Percentiles rank a stretch among this genome's conserved stretches.
Evolutionary conservation across 2,888 invertebrate species (phyloP).

Genomic region (Ischnus inquisitorius): DNA sequence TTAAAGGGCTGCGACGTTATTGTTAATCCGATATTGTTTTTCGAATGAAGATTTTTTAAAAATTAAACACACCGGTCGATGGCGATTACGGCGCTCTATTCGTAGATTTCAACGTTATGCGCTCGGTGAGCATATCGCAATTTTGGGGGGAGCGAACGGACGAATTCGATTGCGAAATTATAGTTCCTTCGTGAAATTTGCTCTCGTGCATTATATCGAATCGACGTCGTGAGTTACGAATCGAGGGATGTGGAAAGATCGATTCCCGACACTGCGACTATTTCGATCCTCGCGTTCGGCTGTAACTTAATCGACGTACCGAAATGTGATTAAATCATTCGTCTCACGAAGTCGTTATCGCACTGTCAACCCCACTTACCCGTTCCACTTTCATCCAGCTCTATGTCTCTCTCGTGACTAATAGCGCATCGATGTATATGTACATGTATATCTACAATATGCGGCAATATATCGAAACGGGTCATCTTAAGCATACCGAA

Average conservation of each 20-base stretch:
- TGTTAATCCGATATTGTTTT: not conserved
- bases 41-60: too few species aligned
- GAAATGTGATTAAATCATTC: slow-evolving; percentile 45
- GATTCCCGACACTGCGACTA: not conserved
- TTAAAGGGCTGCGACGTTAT: not conserved
- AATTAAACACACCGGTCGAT: too few species aligned
- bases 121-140: too few species aligned
- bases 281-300: not conserved
- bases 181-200: too few species aligned
- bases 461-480: slow-evolving; percentile 61
- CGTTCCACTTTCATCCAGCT: slow-evolving; percentile 23
- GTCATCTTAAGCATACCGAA: slow-evolving; percentile 58
- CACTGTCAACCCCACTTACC: slow-evolving; percentile 34
- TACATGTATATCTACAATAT: too few species aligned
- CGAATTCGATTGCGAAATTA: too few species aligned
- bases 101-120: too few species aligned
- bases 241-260: not conserved
- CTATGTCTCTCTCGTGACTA: slow-evolving; percentile 62
- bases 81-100: too few species aligned
- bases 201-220: too few species aligned
- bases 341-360: slow-evolving; percentile 52
- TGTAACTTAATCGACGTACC: slow-evolving; percentile 27
- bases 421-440: slow-evolving; percentile 50
- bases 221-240: not conserved
- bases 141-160: too few species aligned